Base-by-base conservation (phyloP, 1,140 invertebrate genomes). In the Diabrotica virgifera region DNA sequence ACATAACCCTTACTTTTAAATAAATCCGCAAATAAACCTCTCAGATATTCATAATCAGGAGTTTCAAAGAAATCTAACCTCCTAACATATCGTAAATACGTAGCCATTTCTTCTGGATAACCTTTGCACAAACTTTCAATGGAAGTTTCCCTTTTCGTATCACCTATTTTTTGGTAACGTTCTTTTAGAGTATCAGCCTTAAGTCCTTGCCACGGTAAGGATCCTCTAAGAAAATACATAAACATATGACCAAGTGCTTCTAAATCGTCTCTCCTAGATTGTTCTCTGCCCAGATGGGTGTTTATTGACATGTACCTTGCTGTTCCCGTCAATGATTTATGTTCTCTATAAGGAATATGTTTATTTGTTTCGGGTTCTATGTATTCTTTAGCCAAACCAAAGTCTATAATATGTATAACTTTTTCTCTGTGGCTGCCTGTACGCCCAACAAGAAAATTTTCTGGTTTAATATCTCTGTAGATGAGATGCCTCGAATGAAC, bases 281-380 rank as follows among this genome's bases (percentile, higher is more conserved):
- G 97, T 84, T 99, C 97, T 91, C 97, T 97, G 76, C 97, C 97
- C 85, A 98, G 89, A 87, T 99, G 97, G 78, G 97, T 99, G 82
- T 99, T 99, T 81, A 99, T 99, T 81, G 95, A 98, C 97, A 99
- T 99, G 83, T 99, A 99, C 82, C 97, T 89, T 72, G 97, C 97
- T 70, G 97, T 94, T 67, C 92, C 92, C 57, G 97, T 99, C 75
- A 99, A 87, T 80, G 95, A 97, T 85, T 99, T 99, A 85, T 99
- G 96, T 87, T 99, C 97, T 86, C 96, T 91, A 84, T 98, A 99
- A 74, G 97, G 96, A 87, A 99, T 99, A 85, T 99, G 97, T 86
- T 97, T 98, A 86, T 97, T 95, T 82, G 93, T 96, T 87, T 98
- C 96, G 86, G 97, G 91, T 86, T 99, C 97, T 87, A 99, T 99